A percentile compares a stretch with the other conserved stretches of the same genome.
phyloP scores from a whole-genome alignment of 2,888 invertebrate genomes.

The Ormyrus rosae region DNA sequence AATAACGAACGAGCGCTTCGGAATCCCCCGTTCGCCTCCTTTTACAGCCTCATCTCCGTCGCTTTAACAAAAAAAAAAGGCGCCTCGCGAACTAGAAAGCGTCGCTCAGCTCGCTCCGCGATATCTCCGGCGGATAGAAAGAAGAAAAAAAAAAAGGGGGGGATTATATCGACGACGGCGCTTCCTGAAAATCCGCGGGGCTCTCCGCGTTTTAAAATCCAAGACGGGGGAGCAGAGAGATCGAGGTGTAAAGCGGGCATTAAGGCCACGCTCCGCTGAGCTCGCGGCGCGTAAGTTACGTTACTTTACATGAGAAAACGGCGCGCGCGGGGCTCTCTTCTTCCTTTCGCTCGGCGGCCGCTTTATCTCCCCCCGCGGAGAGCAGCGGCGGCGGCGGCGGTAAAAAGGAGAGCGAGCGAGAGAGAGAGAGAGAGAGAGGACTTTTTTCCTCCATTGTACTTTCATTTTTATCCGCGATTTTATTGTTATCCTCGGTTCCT shows the following conservation, averaged over 20 bases:
- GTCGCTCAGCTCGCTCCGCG: too few species aligned
- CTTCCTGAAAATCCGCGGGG: too few species aligned
- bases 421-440: background rate
- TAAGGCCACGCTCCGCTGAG: conserved; percentile 22
- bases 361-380: background rate
- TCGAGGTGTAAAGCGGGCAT: conserved; percentile 1
- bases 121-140: too few species aligned
- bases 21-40: too few species aligned
- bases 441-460: background rate
- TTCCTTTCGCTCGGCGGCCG: background rate
- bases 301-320: conserved; percentile 30
- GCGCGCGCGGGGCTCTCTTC: background rate
- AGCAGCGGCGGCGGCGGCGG: background rate
- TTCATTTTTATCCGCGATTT: conserved; percentile 2
- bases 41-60: too few species aligned
- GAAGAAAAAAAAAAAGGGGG: too few species aligned
- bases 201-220: too few species aligned
- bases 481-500: background rate
- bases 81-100: too few species aligned
- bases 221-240: too few species aligned
- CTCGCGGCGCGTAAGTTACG: conserved; percentile 23
- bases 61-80: too few species aligned
- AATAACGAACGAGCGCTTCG: too few species aligned
- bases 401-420: background rate
- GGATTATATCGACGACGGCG: too few species aligned